Evolutionary conservation across 2,797 vertebrate species (phyloP).

Genomic region (Hypotaenidia philippensis): DNA sequence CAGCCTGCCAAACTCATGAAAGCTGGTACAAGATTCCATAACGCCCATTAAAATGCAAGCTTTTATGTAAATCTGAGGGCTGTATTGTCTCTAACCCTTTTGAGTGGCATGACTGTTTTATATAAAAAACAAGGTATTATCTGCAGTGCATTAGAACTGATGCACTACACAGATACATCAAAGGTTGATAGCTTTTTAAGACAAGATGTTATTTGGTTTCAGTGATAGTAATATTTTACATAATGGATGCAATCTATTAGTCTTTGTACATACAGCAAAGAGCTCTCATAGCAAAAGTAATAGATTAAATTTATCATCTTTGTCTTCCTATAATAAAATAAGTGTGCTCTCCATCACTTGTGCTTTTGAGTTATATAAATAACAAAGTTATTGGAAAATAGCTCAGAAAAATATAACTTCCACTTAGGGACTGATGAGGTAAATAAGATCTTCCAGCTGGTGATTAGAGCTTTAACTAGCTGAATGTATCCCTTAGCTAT

Average conservation of each 20-base stretch:
- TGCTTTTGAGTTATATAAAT: slow-evolving; percentile 63
- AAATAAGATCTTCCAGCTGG: slow-evolving; percentile 55
- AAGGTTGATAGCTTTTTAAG: not conserved
- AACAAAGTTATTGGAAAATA: slow-evolving; percentile 66
- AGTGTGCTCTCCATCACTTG: not conserved
- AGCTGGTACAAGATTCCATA: not conserved
- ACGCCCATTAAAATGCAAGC: slow-evolving; percentile 15
- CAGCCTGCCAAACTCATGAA: not conserved
- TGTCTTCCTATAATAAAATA: slow-evolving; percentile 24
- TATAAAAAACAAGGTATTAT: slow-evolving; percentile 31
- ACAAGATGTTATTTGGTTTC: slow-evolving; percentile 41
- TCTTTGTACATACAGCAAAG: slow-evolving; percentile 57
- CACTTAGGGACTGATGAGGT: slow-evolving; percentile 42
- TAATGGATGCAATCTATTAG: slow-evolving; percentile 49
- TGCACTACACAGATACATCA: not conserved
- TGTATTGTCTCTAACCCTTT: not conserved
- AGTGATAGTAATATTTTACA: not conserved
- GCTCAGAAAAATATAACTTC: slow-evolving; percentile 65
- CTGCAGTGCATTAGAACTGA: not conserved
- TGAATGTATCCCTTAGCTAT: slow-evolving; percentile 46
- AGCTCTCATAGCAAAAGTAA: slow-evolving; percentile 50
- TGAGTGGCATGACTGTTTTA: not conserved
- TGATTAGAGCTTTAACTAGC: slow-evolving; percentile 42
- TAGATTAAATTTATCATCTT: slow-evolving; percentile 15
- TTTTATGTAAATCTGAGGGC: slow-evolving; percentile 1